Conservation (phyloP, 1,140 invertebrate species). For the Elysia chlorotica region DNA sequence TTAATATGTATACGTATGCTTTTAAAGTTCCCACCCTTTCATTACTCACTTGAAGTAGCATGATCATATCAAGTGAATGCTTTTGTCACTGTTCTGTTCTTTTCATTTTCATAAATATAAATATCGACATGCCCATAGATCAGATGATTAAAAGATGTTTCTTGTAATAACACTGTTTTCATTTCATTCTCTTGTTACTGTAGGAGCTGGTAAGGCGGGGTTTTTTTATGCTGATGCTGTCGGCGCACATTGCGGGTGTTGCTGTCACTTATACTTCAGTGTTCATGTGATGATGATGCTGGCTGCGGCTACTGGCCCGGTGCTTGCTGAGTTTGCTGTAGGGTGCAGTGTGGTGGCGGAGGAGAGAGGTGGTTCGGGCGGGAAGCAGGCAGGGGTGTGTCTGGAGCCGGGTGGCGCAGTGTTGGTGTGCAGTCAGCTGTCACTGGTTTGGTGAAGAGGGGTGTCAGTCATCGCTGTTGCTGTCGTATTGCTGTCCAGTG, state of each 20-base stretch:
- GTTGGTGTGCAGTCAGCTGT: neutral
- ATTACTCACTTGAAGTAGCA: neutral
- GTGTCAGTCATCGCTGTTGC: neutral
- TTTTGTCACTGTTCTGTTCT: neutral
- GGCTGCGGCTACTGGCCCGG: conserved; percentile 6
- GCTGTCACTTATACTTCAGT: conserved; percentile 8
- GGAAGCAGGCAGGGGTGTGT: too few species aligned
- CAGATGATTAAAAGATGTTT: neutral
- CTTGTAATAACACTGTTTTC: conserved; percentile 20
- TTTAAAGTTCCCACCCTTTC: neutral
- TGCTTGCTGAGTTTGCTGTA: too few species aligned
- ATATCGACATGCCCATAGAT: neutral
- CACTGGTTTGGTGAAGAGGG: neutral
- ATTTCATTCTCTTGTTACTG: conserved; percentile 38
- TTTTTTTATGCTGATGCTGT: conserved; percentile 32
- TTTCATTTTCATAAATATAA: neutral
- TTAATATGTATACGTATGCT: neutral
- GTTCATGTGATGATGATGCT: conserved; percentile 5
- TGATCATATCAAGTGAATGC: neutral
- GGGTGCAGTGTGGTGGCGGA: too few species aligned
- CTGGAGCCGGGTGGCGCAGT: too few species aligned
- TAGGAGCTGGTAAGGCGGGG: conserved; percentile 38
- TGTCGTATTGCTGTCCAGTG: too few species aligned
- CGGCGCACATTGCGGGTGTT: conserved; percentile 23
- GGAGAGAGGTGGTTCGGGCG: too few species aligned